phyloP scores from a whole-genome alignment of 2,113 vertebrate genomes.

The Scopus umbretta region DNA sequence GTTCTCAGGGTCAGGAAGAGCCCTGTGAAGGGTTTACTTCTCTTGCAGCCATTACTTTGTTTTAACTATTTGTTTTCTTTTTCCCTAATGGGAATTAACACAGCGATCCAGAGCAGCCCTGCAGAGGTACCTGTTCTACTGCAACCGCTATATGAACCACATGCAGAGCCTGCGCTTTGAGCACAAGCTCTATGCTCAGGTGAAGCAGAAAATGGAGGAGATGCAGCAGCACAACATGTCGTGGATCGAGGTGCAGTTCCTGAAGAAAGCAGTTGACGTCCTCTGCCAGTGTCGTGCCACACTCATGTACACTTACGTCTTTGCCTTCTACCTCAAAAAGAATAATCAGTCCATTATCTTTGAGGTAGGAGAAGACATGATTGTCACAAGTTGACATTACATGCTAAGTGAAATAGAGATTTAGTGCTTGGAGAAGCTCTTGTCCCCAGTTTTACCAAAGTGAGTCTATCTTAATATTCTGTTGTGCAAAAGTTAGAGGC shows the following conservation, averaged over 20 bases:
- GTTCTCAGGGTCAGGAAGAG: background rate
- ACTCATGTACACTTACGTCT: constrained; percentile 99
- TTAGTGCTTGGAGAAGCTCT: background rate
- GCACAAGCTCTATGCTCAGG: constrained; percentile 99
- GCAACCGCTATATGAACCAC: constrained; percentile 99
- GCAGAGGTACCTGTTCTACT: constrained; percentile 99
- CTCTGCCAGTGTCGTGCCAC: constrained; percentile 99
- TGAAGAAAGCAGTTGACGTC: constrained; percentile 99
- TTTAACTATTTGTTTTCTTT: constrained; percentile 51
- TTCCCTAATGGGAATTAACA: constrained; percentile 62
- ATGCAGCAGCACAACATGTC: constrained; percentile 99
- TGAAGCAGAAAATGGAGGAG: constrained; percentile 99
- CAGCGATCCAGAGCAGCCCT: constrained; percentile 96
- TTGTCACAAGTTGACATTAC: background rate
- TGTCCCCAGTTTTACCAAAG: background rate
- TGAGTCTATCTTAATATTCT: background rate
- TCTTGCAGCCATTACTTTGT: background rate
- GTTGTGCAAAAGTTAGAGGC: background rate
- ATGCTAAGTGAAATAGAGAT: background rate
- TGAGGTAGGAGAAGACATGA: constrained; percentile 80
- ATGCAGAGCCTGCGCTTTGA: constrained; percentile 99
- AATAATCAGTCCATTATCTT: constrained; percentile 99
- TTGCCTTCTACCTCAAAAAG: constrained; percentile 99
- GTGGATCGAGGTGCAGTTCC: constrained; percentile 99
- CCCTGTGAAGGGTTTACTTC: background rate